Conservation (phyloP, 1,140 invertebrate genomes). For the Solen grandis region DNA sequence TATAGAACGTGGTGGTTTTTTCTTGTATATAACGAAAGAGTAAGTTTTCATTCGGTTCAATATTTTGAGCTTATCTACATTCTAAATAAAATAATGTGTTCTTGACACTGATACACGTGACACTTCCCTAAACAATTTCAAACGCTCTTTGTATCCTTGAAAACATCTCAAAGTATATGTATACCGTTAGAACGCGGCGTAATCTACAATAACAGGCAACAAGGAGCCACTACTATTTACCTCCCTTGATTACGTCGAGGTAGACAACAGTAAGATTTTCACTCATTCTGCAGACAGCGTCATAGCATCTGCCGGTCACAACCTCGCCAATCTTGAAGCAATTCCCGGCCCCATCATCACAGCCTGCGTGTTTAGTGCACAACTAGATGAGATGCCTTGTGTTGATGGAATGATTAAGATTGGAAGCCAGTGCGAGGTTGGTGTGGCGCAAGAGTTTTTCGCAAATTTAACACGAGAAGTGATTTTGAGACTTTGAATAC, state of each 20-base stretch:
- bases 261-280: conserved; percentile 43
- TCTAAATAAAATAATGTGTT: too few species aligned
- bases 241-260: conserved; percentile 38
- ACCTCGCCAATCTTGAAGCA: conserved; percentile 29
- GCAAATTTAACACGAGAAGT: neutral
- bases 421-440: neutral
- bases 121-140: too few species aligned
- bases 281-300: conserved; percentile 24
- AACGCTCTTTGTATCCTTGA: too few species aligned
- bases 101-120: too few species aligned
- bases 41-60: too few species aligned
- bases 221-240: too few species aligned
- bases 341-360: conserved; percentile 34
- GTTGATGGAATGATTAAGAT: neutral
- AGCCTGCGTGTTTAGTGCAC: conserved; percentile 20
- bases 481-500: neutral
- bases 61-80: too few species aligned
- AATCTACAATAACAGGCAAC: too few species aligned
- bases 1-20: too few species aligned
- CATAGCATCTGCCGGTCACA: conserved; percentile 22
- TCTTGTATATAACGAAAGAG: too few species aligned
- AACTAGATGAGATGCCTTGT: neutral
- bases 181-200: too few species aligned
- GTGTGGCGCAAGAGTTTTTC: neutral
- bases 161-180: too few species aligned